Base-by-base conservation (phyloP, 1,140 invertebrate species). In the Thaumatotibia leucotreta region DNA sequence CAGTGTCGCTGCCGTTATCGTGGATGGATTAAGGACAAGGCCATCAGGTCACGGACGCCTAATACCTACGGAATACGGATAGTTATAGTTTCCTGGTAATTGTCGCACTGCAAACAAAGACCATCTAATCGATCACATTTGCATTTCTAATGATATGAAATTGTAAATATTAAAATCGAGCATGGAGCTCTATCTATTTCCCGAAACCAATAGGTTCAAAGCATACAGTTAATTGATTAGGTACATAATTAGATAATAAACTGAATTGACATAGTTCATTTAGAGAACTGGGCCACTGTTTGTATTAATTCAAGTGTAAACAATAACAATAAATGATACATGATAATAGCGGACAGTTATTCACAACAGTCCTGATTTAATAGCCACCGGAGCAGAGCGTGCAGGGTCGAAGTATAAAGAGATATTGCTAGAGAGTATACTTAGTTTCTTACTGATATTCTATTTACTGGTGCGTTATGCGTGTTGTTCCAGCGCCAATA, bases 11-110 rank as follows among this genome's bases (percentile, higher is more conserved):
- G 35, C 27, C 35, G 66, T 74, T 78, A 78, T 79, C 68, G 67
- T 52, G 58, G 67, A 68, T 68, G 74, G 76, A 86, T 84, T 84
- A 83, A 81, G 80, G 77, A 73, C 83, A 86, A 86, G 82, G 83
- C 68, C 75, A 80, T 45, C 72, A 69, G 82, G 82, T 86, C 82
- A 84, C 74, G 78, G 80, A 73, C 80, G 70, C 73, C 75, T 76
- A 81, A 78, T 76, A 77, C 63, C 68, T 69, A 65, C 74, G 73
- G 73, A 75, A 67, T 69, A 65, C 74, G 73, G 73, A 75, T 73
- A 72, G 64, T 66, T 64, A 73, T 62, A 70, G 75, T 76, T 86
- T 83, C 81, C 82, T 86, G 80, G 76, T 81, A 73, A 82, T 84
- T 82, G 77, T 82, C 64, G 73, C 64, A 69, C 54, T 63, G 69